Evolutionary conservation across 2,113 vertebrate species (phyloP), one percentile per base, ranked within the genome.

Genomic region (Istiophorus platypterus): DNA sequence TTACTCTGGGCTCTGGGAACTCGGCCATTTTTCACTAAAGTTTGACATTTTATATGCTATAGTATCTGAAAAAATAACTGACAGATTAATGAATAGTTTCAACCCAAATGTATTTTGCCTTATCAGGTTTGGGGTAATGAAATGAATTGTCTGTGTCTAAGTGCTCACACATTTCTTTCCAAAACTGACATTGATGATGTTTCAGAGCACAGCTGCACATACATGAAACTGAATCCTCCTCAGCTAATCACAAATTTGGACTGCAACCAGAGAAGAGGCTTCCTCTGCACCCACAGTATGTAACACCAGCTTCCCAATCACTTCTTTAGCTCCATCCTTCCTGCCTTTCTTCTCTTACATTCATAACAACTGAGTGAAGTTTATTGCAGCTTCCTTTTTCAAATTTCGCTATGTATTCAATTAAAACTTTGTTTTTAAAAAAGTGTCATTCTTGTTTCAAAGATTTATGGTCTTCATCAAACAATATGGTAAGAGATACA

Each of bases 261-360:
- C 80, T 96, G 95, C 83, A 79, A 64, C 18, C 34, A 82, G 57
- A 83, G 13, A 73, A 85, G 88, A 17, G 63, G 89, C 54, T 93
- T 89, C 81, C 65, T 96, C 87, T 96, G 95, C 86, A 88, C 41
- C 2, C 64, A 86, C 68, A 88, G 94, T 95, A 93, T 0, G 87
- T 41, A 13, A 51, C 56, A 49, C 8, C 52, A 45, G 13, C 70
- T 42, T 34, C 64, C 29, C 37, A 9, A 54, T 37, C 15, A 1
- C 9, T 54, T 5, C 29, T 57, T 54, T 52, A 29, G 20, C 17
- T 7, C 26, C 10, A 0, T 59, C 2, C 14, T n/a, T 66, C 39
- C 18, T n/a, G 78, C 27, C 18, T 59, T 37, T 77, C 27, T 31
- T 47, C 22, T 31, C 9, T 37, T 31, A 3, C 2, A 65, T 51